Conservation (phyloP, 2,888 invertebrate species). For the Hemicrepidius hirtus region DNA sequence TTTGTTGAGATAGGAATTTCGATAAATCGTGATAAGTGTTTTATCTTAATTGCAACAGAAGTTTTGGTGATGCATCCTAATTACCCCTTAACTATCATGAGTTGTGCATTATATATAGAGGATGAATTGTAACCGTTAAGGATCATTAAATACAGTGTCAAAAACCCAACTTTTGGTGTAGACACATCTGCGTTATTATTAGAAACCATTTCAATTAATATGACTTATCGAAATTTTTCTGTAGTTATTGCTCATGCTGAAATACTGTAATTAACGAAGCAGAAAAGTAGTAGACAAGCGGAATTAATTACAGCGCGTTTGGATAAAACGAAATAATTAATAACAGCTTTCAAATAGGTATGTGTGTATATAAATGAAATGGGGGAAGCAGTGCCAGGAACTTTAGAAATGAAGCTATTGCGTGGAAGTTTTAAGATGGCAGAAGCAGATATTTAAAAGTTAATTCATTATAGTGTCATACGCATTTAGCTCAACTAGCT, state of each 20-base stretch:
- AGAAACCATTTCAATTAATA: conserved; percentile 14
- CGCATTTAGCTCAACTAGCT: conserved; percentile 26
- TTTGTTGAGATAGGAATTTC: background rate
- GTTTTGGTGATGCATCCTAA: background rate
- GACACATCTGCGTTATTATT: background rate
- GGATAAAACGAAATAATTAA: conserved; percentile 30
- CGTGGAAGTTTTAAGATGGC: conserved; percentile 33
- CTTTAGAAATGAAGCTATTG: conserved; percentile 36
- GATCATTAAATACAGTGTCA: background rate
- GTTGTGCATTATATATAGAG: background rate
- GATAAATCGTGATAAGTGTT: background rate
- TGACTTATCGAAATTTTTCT: background rate
- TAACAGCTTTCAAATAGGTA: conserved; percentile 17
- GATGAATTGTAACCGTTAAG: background rate
- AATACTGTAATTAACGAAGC: conserved; percentile 23
- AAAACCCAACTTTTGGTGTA: background rate
- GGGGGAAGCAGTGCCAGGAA: conserved; percentile 33
- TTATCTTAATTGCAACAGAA: background rate
- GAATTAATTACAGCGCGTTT: conserved; percentile 17
- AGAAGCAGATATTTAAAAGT: conserved; percentile 39
- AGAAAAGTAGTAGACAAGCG: conserved; percentile 11
- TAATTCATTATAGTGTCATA: conserved; percentile 37
- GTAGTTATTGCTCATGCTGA: conserved; percentile 13
- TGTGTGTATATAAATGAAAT: background rate
- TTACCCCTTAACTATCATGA: background rate